These are phyloP conservation scores for Aldabrachelys gigantea DNA, from an alignment of 2,113 vertebrate species.

Conservation along the genomic window DNA sequence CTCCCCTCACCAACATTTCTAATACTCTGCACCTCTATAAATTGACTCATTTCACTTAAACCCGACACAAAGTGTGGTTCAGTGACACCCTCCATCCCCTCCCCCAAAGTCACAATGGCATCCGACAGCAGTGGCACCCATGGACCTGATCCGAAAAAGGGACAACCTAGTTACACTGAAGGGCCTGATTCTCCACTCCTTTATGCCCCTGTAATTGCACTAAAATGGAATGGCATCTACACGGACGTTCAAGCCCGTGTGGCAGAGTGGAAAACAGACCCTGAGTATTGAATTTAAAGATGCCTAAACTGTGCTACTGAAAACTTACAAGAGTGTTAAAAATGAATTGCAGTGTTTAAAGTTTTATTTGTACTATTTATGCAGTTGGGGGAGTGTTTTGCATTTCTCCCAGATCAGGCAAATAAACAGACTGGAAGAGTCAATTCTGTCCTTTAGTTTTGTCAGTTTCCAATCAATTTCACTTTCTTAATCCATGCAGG, in stretches of 20 bases:
- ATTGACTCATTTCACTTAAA: not conserved
- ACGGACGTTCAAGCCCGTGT: not conserved
- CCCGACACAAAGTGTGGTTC: not conserved
- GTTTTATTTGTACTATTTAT: not conserved
- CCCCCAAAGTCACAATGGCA: not conserved
- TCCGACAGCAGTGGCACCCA: no score
- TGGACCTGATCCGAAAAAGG: accelerated
- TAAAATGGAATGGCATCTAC: not conserved
- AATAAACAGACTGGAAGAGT: conserved; percentile 29
- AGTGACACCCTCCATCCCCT: not conserved
- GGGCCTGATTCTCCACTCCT: not conserved
- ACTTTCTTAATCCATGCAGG: conserved; percentile 42
- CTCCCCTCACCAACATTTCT: not conserved
- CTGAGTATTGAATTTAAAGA: not conserved
- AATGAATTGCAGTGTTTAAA: accelerated
- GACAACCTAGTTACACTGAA: not conserved
- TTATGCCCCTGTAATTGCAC: not conserved
- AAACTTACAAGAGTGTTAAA: not conserved
- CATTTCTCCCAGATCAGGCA: not conserved
- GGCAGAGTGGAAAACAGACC: not conserved
- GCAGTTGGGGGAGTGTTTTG: not conserved
- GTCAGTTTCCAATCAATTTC: conserved; percentile 36
- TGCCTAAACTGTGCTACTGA: not conserved
- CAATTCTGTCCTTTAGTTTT: conserved; percentile 40
- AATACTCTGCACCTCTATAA: not conserved